A percentile compares a stretch with the other conserved stretches of the same genome.
Conservation (phyloP, 2,797 vertebrate genomes). For the Babyrousa celebensis region DNA sequence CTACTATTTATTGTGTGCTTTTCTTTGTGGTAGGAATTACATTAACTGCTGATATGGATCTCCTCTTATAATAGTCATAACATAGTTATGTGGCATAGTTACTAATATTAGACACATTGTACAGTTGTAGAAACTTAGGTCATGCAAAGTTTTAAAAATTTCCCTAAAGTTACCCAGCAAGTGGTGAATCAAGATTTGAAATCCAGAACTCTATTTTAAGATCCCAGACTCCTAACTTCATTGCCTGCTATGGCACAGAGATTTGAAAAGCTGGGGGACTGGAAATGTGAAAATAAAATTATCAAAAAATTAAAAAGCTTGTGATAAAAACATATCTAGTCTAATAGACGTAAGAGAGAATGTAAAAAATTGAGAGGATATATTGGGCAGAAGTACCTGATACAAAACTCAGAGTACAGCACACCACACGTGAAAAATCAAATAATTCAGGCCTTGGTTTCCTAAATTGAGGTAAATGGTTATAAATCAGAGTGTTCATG, state of each 20-base stretch:
- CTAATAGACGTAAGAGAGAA: background rate
- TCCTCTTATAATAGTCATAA: no score
- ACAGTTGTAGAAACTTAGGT: background rate
- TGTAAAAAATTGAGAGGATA: background rate
- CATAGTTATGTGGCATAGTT: background rate
- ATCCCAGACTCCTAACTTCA: background rate
- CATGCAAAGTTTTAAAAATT: background rate
- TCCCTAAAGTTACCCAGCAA: background rate
- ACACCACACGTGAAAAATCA: background rate
- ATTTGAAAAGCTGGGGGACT: background rate
- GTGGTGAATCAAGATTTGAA: background rate
- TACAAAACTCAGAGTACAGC: background rate
- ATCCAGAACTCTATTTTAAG: background rate
- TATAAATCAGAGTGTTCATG: background rate
- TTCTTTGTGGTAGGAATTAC: background rate
- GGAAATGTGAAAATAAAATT: background rate
- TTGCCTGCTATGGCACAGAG: background rate
- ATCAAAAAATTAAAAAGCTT: background rate
- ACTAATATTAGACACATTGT: background rate
- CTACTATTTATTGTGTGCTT: background rate
- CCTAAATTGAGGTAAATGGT: background rate
- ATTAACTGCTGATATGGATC: background rate
- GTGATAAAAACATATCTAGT: background rate
- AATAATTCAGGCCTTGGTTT: background rate
- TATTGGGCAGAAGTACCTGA: background rate